A percentile compares a stretch with the other conserved stretches of the same genome.
These are phyloP conservation scores for Scaptomyza pallida DNA, from an alignment of 1,140 invertebrate genomes.

Conservation along the genomic window DNA sequence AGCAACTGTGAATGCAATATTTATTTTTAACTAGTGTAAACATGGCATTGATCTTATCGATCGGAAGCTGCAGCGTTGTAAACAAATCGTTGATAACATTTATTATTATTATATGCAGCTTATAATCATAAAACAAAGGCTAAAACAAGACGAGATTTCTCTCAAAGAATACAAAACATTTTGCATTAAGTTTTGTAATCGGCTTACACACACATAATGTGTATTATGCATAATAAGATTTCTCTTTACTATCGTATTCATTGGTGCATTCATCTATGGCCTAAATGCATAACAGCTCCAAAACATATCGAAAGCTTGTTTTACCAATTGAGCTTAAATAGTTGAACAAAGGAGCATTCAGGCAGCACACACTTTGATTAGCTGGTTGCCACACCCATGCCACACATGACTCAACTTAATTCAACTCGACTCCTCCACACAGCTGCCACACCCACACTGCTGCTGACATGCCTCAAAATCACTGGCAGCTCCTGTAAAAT, in stretches of 20 bases:
- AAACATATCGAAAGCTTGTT: neutral
- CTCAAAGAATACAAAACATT: neutral
- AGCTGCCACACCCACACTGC: constrained; percentile 25
- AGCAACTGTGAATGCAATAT: too few relatives aligned
- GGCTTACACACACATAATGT: neutral
- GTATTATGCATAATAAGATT: too few relatives aligned
- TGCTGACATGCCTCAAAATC: constrained; percentile 52
- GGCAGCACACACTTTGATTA: constrained; percentile 20
- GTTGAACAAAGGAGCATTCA: constrained; percentile 25
- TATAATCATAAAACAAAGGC: too few relatives aligned
- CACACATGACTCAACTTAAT: neutral
- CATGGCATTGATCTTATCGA: too few relatives aligned
- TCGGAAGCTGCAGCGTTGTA: too few relatives aligned
- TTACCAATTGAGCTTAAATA: constrained; percentile 13
- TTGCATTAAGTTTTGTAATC: neutral
- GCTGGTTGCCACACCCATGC: neutral
- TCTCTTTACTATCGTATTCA: neutral
- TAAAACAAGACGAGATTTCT: too few relatives aligned
- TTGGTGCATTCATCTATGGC: constrained; percentile 1
- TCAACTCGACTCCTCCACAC: neutral
- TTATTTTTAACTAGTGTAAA: too few relatives aligned
- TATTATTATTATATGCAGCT: too few relatives aligned
- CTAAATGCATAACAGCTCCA: neutral
- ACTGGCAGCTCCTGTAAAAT: constrained; percentile 50
- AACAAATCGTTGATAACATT: too few relatives aligned